A percentile compares a stretch with the other conserved stretches of the same genome.
Evolutionary conservation across 2,888 invertebrate species (phyloP).

Genomic region (Mallateleia sp.): DNA sequence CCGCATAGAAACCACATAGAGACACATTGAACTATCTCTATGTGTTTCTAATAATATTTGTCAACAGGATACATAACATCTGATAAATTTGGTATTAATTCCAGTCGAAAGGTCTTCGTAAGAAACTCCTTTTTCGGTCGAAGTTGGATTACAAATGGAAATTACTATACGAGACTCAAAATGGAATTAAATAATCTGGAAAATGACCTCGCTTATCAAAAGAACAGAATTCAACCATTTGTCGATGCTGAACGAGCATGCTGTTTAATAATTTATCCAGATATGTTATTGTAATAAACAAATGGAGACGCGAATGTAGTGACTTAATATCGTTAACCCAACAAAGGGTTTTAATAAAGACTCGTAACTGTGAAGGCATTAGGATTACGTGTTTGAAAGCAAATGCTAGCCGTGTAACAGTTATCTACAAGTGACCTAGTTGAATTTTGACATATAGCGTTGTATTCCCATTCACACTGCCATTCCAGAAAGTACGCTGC

Average conservation of each 20-base stretch:
- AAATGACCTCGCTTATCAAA: constrained; percentile 33
- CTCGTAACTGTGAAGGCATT: constrained; percentile 33
- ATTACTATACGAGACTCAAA: constrained; percentile 33
- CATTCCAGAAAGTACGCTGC: too few relatives aligned
- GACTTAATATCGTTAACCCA: constrained; percentile 28
- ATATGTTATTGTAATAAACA: constrained; percentile 44
- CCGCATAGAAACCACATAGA: too few relatives aligned
- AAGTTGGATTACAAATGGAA: constrained; percentile 23
- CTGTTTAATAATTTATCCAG: constrained; percentile 26
- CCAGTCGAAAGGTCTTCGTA: too few relatives aligned
- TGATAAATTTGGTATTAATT: too few relatives aligned
- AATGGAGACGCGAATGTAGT: constrained; percentile 31
- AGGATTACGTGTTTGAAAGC: constrained; percentile 30
- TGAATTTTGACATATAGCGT: too few relatives aligned
- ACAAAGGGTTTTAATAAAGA: constrained; percentile 45
- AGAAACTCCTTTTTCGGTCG: too few relatives aligned
- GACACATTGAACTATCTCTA: too few relatives aligned
- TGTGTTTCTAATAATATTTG: too few relatives aligned
- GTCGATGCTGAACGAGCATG: constrained; percentile 23
- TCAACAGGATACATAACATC: too few relatives aligned
- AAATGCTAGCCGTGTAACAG: constrained; percentile 11
- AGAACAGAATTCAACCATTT: constrained; percentile 22
- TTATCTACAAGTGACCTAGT: constrained; percentile 12
- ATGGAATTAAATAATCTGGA: constrained; percentile 47
- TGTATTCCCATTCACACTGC: too few relatives aligned